phyloP scores from a whole-genome alignment of 1,140 invertebrate species.

The Dreissena rostriformis region DNA sequence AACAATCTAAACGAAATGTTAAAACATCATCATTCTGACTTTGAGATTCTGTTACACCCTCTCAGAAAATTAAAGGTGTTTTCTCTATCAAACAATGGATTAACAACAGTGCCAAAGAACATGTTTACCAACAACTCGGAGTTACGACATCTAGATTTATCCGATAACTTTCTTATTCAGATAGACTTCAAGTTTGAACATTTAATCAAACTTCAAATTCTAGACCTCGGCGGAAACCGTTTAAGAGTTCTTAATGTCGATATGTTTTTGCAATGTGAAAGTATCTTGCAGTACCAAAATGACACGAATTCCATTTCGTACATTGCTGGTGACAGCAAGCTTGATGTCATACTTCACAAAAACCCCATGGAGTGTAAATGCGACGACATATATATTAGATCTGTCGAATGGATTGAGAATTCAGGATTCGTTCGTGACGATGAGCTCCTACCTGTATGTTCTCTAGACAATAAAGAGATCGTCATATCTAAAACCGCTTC shows the following conservation, averaged over 20 bases:
- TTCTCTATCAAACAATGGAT: conserved; percentile 24
- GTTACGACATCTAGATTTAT: conserved; percentile 4
- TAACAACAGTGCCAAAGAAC: neutral
- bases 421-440: no score
- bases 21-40: neutral
- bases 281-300: neutral
- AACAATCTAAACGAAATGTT: conserved; percentile 9
- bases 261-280: neutral
- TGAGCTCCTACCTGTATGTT: no score
- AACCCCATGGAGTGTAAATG: no score
- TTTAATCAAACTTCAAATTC: neutral
- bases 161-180: neutral
- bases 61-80: neutral
- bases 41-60: neutral
- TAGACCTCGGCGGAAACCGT: neutral
- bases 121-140: neutral
- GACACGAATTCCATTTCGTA: neutral
- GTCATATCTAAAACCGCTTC: no score
- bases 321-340: neutral
- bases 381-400: no score
- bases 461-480: no score
- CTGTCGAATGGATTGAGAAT: no score
- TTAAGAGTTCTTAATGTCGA: neutral
- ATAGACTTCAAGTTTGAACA: neutral
- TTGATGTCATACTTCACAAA: neutral